Evolutionary conservation across 2,797 vertebrate species (phyloP), one percentile per base, ranked within the genome.

Genomic region (Capromys pilorides): DNA sequence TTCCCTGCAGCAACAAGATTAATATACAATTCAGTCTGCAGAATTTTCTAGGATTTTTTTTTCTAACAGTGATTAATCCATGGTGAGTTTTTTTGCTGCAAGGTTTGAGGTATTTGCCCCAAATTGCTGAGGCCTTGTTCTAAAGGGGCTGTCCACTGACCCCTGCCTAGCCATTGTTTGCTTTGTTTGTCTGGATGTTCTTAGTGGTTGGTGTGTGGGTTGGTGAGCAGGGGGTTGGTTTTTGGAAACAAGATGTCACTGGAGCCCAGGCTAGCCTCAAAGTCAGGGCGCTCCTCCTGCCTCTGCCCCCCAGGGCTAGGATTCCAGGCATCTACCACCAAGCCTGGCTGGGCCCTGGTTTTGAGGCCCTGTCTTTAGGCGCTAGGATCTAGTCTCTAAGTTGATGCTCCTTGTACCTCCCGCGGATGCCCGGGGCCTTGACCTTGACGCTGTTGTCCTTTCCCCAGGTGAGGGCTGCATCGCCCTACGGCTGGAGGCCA

Each of bases 381-480:
- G 2, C 12, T 0, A 6, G 73, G 39, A n/a, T 51, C 57, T 2
- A 45, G 6, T 79, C 28, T 85, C 62, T 18, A 19, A 66, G 77
- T 18, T 22, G 21, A 5, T 9, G 33, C 0, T 3, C 1, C 2
- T 16, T 5, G 49, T 24, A 66, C 51, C 54, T 45, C 26, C 28
- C 7, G 14, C 0, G 62, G 51, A 31, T 9, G 67, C 19, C 12
- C 0, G 51, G 2, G 45, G 33, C 94, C 90, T 90, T 95, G 82
- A n/a, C 94, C 90, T 90, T 95, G 82, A 75, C 21, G 0, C 64
- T 26, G 36, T 77, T 93, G 45, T 49, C 10, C 41, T 8, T 82
- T 62, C 79, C 90, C 62, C 95, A 99, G 99, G 99, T 1, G 99
- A 99, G 97, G 99, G 99, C 67, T 99, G 99, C 95, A 98, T 99